Percentiles rank a stretch among this genome's conserved stretches.
Conservation (phyloP, 2,113 vertebrate genomes). For the Agapornis roseicollis region DNA sequence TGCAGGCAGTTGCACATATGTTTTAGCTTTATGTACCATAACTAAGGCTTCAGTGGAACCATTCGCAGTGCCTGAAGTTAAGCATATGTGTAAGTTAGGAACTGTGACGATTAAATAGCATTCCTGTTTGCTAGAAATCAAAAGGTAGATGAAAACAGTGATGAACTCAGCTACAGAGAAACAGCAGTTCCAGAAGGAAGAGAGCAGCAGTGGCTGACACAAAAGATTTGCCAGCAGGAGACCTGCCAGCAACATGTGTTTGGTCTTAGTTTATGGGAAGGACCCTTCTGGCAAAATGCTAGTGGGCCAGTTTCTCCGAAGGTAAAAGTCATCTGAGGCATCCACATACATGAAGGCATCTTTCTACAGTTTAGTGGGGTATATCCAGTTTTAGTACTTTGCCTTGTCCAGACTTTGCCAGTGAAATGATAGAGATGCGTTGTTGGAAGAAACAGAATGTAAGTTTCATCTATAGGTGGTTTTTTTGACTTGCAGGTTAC, state of each 20-base stretch:
- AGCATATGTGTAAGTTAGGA: conserved; percentile 38
- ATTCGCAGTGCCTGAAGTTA: not conserved
- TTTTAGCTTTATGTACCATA: conserved; percentile 49
- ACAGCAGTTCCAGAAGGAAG: not conserved
- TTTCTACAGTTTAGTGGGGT: not conserved
- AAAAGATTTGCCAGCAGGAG: not conserved
- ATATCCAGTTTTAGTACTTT: not conserved
- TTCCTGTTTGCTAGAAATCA: conserved; percentile 44
- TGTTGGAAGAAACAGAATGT: not conserved
- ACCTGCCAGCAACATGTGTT: not conserved
- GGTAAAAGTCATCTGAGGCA: not conserved
- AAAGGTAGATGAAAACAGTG: conserved; percentile 41
- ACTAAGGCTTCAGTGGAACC: conserved; percentile 27
- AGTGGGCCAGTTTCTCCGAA: not conserved
- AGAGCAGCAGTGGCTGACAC: not conserved
- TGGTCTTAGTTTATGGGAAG: not conserved
- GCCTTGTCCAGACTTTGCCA: not conserved
- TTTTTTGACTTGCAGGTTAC: conserved; percentile 33
- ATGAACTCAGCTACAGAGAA: not conserved
- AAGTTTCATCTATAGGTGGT: conserved; percentile 15
- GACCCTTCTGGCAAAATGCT: not conserved
- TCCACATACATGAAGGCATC: not conserved
- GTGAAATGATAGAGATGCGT: not conserved
- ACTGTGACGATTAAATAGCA: conserved; percentile 27
- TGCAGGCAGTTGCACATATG: conserved; percentile 41